Evolutionary conservation across 2,797 vertebrate species (phyloP).

Genomic region (Bradypus variegatus): DNA sequence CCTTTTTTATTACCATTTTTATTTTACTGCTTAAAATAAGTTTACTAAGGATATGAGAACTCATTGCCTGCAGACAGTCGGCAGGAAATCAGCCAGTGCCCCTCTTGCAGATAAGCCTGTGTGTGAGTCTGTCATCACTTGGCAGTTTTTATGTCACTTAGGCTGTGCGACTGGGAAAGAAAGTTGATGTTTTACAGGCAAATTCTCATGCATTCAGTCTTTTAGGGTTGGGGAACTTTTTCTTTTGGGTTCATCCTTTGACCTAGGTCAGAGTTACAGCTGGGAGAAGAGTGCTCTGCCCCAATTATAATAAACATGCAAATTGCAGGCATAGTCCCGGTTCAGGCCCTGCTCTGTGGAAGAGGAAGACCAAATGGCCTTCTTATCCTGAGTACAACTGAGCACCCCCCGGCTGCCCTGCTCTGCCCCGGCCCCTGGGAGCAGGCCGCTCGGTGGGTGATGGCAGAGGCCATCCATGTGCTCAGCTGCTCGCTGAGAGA

Average conservation of each 20-base stretch:
- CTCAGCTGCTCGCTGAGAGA: rapidly evolving
- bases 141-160: not conserved
- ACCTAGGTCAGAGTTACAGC: not conserved
- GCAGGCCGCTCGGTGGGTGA: too few species aligned
- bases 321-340: not conserved
- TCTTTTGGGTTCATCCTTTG: not conserved
- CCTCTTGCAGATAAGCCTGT: not conserved
- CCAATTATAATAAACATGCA: not conserved
- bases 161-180: not conserved
- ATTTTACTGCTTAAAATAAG: not conserved
- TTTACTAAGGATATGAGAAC: not conserved
- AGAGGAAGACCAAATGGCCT: not conserved
- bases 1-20: not conserved
- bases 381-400: not conserved
- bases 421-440: not conserved
- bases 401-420: not conserved
- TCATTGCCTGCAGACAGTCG: rapidly evolving
- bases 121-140: not conserved
- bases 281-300: not conserved
- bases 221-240: not conserved
- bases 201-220: not conserved
- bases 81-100: not conserved
- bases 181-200: not conserved
- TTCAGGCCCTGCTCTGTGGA: not conserved
- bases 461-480: not conserved